These are phyloP conservation scores for Ylistrum balloti DNA, from an alignment of 1,140 invertebrate genomes.

Conservation along the genomic window DNA sequence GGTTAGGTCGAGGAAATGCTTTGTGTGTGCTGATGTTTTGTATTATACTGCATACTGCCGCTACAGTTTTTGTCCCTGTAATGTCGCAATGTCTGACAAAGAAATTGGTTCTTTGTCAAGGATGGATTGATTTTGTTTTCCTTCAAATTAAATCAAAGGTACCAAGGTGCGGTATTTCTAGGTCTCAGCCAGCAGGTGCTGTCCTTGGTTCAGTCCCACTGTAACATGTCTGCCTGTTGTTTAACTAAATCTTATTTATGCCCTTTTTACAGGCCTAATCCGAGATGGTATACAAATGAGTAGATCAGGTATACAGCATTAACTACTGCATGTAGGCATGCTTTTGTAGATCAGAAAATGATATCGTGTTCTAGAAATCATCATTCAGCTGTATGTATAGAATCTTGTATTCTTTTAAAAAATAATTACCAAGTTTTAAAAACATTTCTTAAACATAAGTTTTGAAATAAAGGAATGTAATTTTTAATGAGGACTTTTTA, in stretches of 20 bases:
- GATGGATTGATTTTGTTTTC: background rate
- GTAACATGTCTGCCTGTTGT: constrained; percentile 29
- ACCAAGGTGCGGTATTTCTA: background rate
- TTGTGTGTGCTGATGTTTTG: background rate
- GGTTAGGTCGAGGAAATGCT: background rate
- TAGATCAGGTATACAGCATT: constrained; percentile 45
- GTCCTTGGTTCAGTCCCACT: background rate
- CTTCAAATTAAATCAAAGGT: background rate
- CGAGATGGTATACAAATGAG: background rate
- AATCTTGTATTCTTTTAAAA: background rate
- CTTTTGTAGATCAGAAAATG: constrained; percentile 35
- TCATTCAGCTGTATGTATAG: background rate
- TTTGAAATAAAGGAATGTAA: too few relatives aligned
- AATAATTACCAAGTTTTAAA: background rate
- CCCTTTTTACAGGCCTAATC: constrained; percentile 9
- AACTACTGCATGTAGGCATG: constrained; percentile 45
- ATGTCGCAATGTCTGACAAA: background rate
- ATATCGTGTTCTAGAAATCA: background rate
- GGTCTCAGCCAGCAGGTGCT: background rate
- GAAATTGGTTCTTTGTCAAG: background rate
- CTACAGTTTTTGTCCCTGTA: background rate
- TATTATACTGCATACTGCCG: background rate
- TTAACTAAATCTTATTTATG: constrained; percentile 36
- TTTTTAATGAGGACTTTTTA: too few relatives aligned
- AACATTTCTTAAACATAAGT: background rate